Percentiles rank a stretch among this genome's conserved stretches.
phyloP scores from a whole-genome alignment of 2,888 invertebrate species.

The Oasisia sp. region DNA sequence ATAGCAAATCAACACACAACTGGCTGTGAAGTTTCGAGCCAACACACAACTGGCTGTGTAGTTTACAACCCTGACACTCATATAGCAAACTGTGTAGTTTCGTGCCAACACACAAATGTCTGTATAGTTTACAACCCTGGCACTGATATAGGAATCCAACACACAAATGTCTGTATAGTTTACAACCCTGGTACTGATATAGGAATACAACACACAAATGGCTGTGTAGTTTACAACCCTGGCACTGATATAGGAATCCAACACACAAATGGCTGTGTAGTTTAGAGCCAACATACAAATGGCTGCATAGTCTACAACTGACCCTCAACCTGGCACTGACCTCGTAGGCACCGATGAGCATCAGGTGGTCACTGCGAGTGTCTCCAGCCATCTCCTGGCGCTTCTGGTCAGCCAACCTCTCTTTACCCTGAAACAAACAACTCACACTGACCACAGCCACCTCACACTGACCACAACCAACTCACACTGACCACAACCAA shows the following conservation, averaged over 20 bases:
- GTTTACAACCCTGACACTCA: not conserved
- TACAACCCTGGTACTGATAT: not conserved
- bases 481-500: not conserved
- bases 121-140: not conserved
- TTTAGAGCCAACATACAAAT: not conserved
- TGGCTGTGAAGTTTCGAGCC: not conserved
- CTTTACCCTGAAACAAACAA: conserved; percentile 53
- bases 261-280: not conserved
- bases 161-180: not conserved
- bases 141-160: not conserved
- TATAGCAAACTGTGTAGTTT: not conserved
- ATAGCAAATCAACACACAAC: not conserved
- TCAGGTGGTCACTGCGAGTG: conserved; percentile 60
- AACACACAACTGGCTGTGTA: not conserved
- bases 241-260: not conserved
- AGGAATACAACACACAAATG: no score
- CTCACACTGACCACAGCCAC: not conserved
- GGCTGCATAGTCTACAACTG: not conserved
- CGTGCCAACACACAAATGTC: not conserved
- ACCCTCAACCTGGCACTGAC: conserved; percentile 36
- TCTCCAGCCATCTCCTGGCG: conserved; percentile 58
- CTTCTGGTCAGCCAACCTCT: conserved; percentile 51
- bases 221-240: not conserved
- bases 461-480: not conserved
- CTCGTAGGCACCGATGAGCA: conserved; percentile 74